Evolutionary conservation across 1,140 invertebrate genomes (phyloP).

Genomic region (Hestina assimilis): DNA sequence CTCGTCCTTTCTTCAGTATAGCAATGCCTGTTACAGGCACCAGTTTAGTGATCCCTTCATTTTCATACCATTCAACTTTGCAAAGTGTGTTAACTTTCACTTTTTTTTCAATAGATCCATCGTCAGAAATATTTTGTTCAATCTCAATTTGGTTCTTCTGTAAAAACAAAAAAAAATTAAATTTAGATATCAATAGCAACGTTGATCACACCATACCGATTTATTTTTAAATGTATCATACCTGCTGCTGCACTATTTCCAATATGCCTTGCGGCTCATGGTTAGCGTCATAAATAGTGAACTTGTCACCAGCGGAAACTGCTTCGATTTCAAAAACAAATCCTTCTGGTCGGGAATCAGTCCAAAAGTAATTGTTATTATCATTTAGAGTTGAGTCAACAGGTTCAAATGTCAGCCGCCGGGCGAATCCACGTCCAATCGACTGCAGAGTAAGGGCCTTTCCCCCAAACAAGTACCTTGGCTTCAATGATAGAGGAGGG

Average conservation of each 20-base stretch:
- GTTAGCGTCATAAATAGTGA: constrained; percentile 83
- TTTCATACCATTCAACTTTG: constrained; percentile 84
- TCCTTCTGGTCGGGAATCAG: constrained; percentile 85
- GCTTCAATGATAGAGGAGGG: constrained; percentile 61
- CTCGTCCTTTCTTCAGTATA: constrained; percentile 76
- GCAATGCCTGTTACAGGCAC: constrained; percentile 80
- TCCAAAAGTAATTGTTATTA: constrained; percentile 87
- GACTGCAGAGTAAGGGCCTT: constrained; percentile 82
- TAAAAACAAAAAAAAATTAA: constrained; percentile 26
- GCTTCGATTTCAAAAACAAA: constrained; percentile 86
- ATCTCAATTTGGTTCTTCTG: constrained; percentile 74
- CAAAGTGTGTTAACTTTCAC: constrained; percentile 81
- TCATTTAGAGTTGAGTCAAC: constrained; percentile 81
- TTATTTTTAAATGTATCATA: constrained; percentile 43
- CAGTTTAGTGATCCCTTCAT: constrained; percentile 78
- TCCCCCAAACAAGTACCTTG: constrained; percentile 80
- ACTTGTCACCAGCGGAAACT: constrained; percentile 84
- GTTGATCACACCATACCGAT: too few relatives aligned
- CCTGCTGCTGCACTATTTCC: constrained; percentile 81
- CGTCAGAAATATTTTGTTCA: constrained; percentile 67
- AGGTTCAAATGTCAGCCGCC: constrained; percentile 86
- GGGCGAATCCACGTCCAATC: constrained; percentile 86
- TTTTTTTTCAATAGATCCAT: constrained; percentile 81
- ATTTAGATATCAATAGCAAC: too few relatives aligned
- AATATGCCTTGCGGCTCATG: constrained; percentile 81